Evolutionary conservation across 2,888 invertebrate genomes (phyloP).

Genomic region (Lamellibrachia satsuma): DNA sequence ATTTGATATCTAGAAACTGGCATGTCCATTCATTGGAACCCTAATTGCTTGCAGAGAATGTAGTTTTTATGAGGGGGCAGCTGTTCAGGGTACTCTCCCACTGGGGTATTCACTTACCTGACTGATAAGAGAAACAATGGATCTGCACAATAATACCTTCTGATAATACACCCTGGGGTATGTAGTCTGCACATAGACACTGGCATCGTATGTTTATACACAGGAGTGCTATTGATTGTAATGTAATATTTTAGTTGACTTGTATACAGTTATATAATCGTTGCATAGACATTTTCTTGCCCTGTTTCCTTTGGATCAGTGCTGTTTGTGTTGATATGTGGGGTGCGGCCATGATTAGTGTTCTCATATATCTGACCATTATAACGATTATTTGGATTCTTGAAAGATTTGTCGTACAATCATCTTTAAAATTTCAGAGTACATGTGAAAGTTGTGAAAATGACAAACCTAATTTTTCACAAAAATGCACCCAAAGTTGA

Average conservation of each 20-base stretch:
- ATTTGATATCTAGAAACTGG: neutral
- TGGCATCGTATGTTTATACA: neutral
- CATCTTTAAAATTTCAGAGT: no score
- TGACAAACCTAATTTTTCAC: no score
- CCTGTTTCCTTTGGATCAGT: neutral
- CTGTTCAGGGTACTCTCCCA: neutral
- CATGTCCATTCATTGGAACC: neutral
- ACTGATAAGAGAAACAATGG: neutral
- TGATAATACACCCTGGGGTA: neutral
- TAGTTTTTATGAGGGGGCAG: neutral
- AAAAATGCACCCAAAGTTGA: no score
- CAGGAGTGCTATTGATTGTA: neutral
- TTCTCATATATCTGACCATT: no score
- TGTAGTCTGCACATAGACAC: neutral
- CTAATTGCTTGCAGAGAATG: slow-evolving; percentile 2
- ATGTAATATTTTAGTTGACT: neutral
- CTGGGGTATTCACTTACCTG: neutral
- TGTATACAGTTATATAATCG: neutral
- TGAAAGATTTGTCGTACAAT: no score
- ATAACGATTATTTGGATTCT: no score
- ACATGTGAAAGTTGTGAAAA: no score
- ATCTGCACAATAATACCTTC: neutral
- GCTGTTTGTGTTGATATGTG: neutral
- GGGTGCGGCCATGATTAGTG: neutral
- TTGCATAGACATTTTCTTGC: neutral